These are phyloP conservation scores for Ciconia maguari DNA, from an alignment of 2,113 vertebrate genomes.

Conservation along the genomic window DNA sequence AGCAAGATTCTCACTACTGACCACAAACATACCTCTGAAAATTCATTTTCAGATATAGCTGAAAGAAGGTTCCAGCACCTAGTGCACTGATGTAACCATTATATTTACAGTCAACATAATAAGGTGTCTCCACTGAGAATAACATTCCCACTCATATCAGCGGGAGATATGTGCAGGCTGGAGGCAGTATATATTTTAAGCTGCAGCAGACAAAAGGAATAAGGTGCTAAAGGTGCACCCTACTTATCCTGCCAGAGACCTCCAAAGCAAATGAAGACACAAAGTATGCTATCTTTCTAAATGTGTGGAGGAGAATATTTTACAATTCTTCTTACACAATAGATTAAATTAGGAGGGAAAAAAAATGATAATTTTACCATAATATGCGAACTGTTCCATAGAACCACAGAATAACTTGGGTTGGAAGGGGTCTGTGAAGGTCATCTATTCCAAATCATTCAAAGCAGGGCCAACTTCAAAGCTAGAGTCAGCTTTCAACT, in stretches of 20 bases:
- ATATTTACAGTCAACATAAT: not conserved
- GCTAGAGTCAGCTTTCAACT: not conserved
- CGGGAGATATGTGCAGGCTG: not conserved
- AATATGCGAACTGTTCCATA: not conserved
- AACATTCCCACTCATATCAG: not conserved
- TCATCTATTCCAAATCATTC: not conserved
- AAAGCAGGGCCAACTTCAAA: not conserved
- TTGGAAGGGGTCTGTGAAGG: not conserved
- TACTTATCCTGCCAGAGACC: not conserved
- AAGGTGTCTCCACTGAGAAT: not conserved
- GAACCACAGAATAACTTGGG: not conserved
- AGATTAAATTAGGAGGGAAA: not conserved
- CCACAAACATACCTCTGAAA: not conserved
- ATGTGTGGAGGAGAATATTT: not conserved
- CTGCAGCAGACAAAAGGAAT: not conserved
- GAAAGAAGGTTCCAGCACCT: not conserved
- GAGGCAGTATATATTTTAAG: not conserved
- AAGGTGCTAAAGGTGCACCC: not conserved
- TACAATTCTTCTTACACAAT: not conserved
- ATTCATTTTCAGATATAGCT: not conserved
- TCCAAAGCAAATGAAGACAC: not conserved
- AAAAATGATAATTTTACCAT: not conserved
- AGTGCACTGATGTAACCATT: not conserved
- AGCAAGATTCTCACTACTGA: not conserved
- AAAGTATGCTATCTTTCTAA: not conserved